Evolutionary conservation across 30 jellyfish, hydroid and myxozoan species (phyloP), one percentile per base, ranked within the genome.

Genomic region (Pelagia noctiluca): DNA sequence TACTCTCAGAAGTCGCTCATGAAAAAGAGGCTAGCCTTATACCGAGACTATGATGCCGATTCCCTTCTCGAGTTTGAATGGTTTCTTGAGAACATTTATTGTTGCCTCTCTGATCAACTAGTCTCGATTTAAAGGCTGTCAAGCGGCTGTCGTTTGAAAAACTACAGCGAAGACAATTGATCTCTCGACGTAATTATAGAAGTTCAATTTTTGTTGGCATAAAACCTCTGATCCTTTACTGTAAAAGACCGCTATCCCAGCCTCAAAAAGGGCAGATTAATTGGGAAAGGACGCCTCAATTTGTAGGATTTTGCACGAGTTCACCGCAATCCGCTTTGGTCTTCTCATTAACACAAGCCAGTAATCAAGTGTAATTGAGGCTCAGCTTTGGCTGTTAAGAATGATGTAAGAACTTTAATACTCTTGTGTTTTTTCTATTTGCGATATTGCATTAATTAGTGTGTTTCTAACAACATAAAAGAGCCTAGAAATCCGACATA

Each of bases 181-280:
- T 3, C 26, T 19, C 21, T 52, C 2, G 26, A 52, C 30, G 21
- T 52, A 52, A 52, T 52, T 30, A 52, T 19, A 30, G 21, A 8
- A 52, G 16, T 10, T 10, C 21, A 19, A 52, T 52, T 52, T 52
- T 52, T 52, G 68, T 52, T 52, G 68, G 68, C 21, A 52, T 52
- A 52, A 52, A 52, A 8, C 68, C 28, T n/a, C 7, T 3, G 68
- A 52, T 52, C 21, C 16, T 52, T 52, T 8, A 52, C 68, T 52
- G 16, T 52, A 30, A 52, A 52, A 52, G 68, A 5, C 16, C 7
- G 68, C 68, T 52, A 52, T 52, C 68, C 68, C 26, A 3, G 26
- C 68, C 21, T 52, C 2, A 19, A 52, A 52, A 8, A 52, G 68
- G 68, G 68, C 30, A 30, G 68, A 52, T 52, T 52, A 52, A 10